Evolutionary conservation across 2,797 vertebrate genomes (phyloP), one percentile per base, ranked within the genome.

Genomic region (Sparus aurata): DNA sequence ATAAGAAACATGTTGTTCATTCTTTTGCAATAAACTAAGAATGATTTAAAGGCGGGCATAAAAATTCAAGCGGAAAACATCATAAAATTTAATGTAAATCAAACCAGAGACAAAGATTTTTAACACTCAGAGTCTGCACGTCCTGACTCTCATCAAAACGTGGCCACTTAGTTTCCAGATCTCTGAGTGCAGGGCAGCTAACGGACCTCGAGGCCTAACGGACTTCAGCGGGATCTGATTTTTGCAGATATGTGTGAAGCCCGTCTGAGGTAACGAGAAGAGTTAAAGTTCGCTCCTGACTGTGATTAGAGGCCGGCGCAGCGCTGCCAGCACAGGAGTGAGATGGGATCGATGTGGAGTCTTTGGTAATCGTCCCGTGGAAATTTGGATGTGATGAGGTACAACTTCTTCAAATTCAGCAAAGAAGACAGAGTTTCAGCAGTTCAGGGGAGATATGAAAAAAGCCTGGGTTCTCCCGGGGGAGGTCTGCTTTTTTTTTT

Each of bases 171-270:
- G 43, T 68, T 64, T 70, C 41, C 57, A 66, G 58, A 81, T 57
- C 34, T 64, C 25, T 34, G 55, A 60, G 43, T 17, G 61, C 41
- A 52, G 43, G 47, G 59, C 13, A 55, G 64, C 47, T 46, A 49
- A 62, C 66, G 57, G 53, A 67, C 50, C 27, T 25, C 23, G 22
- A 63, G 69, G 54, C 18, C 71, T 73, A 79, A 62, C 63, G 60
- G 67, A 75, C 27, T 60, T 69, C 72, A 45, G 69, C 77, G 59
- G 58, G 79, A 82, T 70, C 45, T 79, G 53, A 63, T 34, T 55
- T 69, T 84, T 12, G 5, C 43, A 71, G 57, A 83, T 74, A 61
- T 27, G 50, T 54, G 17, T 67, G 73, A 75, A 75, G 69, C 86
- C 86, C 61, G 50, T 77, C 71, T 38, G 38, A 54, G 57, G 62